Evolutionary conservation across 2,797 vertebrate genomes (phyloP), one percentile per base, ranked within the genome.

Genomic region (Bufotes viridis): DNA sequence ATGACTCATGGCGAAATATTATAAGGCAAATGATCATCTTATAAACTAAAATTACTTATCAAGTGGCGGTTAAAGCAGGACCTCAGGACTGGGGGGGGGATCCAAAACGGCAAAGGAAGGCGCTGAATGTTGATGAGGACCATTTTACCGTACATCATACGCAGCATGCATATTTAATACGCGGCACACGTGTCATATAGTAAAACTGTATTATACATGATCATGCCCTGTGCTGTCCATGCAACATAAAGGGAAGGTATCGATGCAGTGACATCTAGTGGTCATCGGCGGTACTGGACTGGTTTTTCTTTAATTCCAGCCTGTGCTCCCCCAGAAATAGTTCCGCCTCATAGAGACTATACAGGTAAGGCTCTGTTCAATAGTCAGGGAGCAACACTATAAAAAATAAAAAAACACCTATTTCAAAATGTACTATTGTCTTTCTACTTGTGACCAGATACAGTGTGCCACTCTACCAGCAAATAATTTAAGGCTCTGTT

Each of bases 1-100:
- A 84, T 75, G 72, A 51, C 55, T 84, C 82, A 34, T 13, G 22
- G 51, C 12, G 15, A 65, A 49, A 63, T 65, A 65, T 49, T n/a
- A 81, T 4, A 65, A 65, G 26, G 26, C 26, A 13, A 61, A 60
- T 34, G 29, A 61, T 80, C 17, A 34, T 60, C 18, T 34, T 49
- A 34, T 11, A 42, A 34, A 42, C 10, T 70, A 26, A 70, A 12
- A 69, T 69, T 26, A 69, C 13, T 69, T 69, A 69, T 69, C 1
- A 69, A 15, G 65, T 3, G 20, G 10, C 4, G 7, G 18, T 49
- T 22, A 17, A 9, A 74, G 70, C 15, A 74, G 17, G 17, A 18
- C 20, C 34, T 20, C 0, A 10, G 34, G 11, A 49, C 15, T 10
- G n/a, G n/a, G n/a, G 70, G 34, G 26, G 20, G 70, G 70, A 49